phyloP scores from a whole-genome alignment of 2,797 vertebrate species.

The Oophaga sylvatica region DNA sequence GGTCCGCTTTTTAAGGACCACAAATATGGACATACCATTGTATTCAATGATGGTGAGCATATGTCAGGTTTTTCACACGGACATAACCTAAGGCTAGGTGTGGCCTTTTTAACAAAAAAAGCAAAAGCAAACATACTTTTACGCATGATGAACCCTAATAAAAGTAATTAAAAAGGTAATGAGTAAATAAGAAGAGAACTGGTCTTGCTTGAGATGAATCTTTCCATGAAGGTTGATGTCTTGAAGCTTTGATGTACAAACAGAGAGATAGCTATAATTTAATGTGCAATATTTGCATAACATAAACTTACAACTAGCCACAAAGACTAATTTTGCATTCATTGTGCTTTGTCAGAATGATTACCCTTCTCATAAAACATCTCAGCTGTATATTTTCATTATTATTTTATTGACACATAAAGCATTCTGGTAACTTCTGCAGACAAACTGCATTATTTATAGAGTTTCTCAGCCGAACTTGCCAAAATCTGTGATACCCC shows the following conservation, averaged over 20 bases:
- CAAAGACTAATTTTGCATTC: slow-evolving; percentile 49
- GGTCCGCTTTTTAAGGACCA: too few species aligned
- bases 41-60: too few species aligned
- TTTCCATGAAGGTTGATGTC: background rate
- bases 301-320: slow-evolving; percentile 35
- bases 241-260: slow-evolving; percentile 7
- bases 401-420: slow-evolving; percentile 58
- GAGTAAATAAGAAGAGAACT: background rate
- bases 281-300: slow-evolving; percentile 44
- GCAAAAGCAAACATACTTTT: too few species aligned
- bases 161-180: background rate
- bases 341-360: slow-evolving; percentile 42
- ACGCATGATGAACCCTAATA: background rate
- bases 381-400: slow-evolving; percentile 55
- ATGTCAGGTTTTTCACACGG: too few species aligned
- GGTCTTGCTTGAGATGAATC: background rate
- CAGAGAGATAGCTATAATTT: slow-evolving; percentile 10
- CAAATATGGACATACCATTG: too few species aligned
- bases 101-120: background rate
- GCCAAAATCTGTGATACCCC: slow-evolving; percentile 24
- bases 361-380: slow-evolving; percentile 56
- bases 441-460: slow-evolving; percentile 53
- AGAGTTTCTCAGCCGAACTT: slow-evolving; percentile 34
- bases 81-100: background rate
- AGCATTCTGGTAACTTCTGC: slow-evolving; percentile 51